These are phyloP conservation scores for Polyommatus icarus DNA, from an alignment of 2,888 invertebrate species.

Conservation along the genomic window DNA sequence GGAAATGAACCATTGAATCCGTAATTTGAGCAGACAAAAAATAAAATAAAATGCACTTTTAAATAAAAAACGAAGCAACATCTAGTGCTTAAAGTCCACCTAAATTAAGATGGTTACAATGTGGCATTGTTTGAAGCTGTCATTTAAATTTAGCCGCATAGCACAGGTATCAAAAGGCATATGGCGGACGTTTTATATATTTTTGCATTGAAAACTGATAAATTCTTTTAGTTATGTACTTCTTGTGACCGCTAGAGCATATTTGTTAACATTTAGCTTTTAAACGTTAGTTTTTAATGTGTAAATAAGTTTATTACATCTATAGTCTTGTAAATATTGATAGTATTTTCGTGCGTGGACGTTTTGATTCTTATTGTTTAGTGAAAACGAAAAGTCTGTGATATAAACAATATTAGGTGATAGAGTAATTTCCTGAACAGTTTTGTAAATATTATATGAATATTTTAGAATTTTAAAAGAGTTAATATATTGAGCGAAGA, in stretches of 20 bases:
- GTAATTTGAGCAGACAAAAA: constrained; percentile 34
- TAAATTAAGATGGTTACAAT: constrained; percentile 48
- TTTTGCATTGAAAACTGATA: constrained; percentile 81
- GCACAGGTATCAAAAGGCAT: constrained; percentile 78
- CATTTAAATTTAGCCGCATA: constrained; percentile 50
- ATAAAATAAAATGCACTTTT: constrained; percentile 56
- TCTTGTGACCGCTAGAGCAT: constrained; percentile 78
- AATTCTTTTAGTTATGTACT: constrained; percentile 81
- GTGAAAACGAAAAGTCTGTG: constrained; percentile 82
- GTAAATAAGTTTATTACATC: constrained; percentile 79
- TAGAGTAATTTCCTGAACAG: constrained; percentile 76
- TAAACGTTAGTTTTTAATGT: constrained; percentile 78
- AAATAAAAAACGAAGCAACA: constrained; percentile 59
- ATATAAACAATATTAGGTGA: constrained; percentile 81
- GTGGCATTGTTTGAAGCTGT: constrained; percentile 35
- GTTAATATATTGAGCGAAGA: constrained; percentile 77
- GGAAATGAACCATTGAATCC: background rate
- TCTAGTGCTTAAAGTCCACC: constrained; percentile 66
- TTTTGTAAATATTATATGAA: constrained; percentile 78
- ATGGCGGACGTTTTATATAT: constrained; percentile 82
- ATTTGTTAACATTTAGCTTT: constrained; percentile 78
- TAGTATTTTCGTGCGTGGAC: constrained; percentile 80
- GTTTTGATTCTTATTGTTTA: constrained; percentile 80
- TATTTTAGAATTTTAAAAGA: constrained; percentile 76
- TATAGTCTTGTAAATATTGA: constrained; percentile 77